Evolutionary conservation across 2,113 vertebrate genomes (phyloP).

Genomic region (Sclerurus mexicanus): DNA sequence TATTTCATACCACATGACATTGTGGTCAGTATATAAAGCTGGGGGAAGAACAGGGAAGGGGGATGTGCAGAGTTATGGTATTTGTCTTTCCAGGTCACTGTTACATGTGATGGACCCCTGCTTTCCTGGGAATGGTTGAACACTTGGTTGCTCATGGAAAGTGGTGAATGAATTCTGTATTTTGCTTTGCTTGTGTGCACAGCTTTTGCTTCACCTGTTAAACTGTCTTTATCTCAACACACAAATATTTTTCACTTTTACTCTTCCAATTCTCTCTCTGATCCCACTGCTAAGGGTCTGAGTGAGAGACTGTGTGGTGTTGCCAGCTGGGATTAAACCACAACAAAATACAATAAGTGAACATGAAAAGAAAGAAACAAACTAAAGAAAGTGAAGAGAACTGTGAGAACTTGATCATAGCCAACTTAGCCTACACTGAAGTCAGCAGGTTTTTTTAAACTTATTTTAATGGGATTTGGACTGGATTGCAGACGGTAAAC

Average conservation of each 20-base stretch:
- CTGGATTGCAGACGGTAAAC: neutral
- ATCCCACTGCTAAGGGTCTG: neutral
- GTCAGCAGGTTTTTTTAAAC: neutral
- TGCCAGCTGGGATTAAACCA: neutral
- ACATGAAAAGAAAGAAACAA: neutral
- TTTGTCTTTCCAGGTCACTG: neutral
- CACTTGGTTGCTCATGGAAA: neutral
- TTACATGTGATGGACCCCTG: fast-evolving
- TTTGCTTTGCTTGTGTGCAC: neutral
- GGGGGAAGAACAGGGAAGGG: neutral
- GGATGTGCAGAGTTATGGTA: neutral
- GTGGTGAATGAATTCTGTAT: neutral
- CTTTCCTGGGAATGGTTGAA: neutral
- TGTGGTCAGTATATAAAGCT: neutral
- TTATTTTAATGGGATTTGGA: neutral
- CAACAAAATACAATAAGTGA: neutral
- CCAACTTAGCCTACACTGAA: neutral
- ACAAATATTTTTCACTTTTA: neutral
- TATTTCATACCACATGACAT: neutral
- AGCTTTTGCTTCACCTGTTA: neutral
- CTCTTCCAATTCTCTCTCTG: neutral
- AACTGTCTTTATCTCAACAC: neutral
- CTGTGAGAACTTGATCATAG: neutral
- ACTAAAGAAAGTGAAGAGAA: neutral
- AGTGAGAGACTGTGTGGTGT: neutral